Evolutionary conservation across 2,113 vertebrate species (phyloP).

Genomic region (Archocentrus centrarchus): DNA sequence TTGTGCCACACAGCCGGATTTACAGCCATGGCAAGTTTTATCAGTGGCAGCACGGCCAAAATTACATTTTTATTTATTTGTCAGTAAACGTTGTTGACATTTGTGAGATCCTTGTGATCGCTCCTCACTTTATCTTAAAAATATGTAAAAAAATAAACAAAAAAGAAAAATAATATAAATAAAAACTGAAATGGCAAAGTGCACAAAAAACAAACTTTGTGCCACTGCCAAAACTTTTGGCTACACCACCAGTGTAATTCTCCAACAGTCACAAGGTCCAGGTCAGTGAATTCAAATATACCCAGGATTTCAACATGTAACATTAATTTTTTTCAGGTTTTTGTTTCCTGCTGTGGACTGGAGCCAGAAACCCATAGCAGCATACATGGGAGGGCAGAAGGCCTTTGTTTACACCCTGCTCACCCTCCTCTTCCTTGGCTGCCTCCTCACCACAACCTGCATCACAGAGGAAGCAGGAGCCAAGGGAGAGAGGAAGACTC

Average conservation of each 20-base stretch:
- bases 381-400: neutral
- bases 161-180: too few relatives aligned
- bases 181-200: too few relatives aligned
- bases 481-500: neutral
- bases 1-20: too few relatives aligned
- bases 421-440: neutral
- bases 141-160: too few relatives aligned
- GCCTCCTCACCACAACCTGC: neutral
- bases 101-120: too few relatives aligned
- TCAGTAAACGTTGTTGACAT: too few relatives aligned
- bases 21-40: too few relatives aligned
- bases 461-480: neutral
- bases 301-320: neutral
- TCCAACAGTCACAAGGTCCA: neutral
- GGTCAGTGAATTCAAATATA: neutral
- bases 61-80: too few relatives aligned
- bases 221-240: too few relatives aligned
- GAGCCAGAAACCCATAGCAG: neutral
- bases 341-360: conserved; percentile 4
- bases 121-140: too few relatives aligned
- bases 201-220: too few relatives aligned
- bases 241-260: neutral
- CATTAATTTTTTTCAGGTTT: neutral
- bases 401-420: neutral
- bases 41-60: too few relatives aligned